Evolutionary conservation across 2,113 vertebrate species (phyloP).

Genomic region (Oxygymnocypris stewartii): DNA sequence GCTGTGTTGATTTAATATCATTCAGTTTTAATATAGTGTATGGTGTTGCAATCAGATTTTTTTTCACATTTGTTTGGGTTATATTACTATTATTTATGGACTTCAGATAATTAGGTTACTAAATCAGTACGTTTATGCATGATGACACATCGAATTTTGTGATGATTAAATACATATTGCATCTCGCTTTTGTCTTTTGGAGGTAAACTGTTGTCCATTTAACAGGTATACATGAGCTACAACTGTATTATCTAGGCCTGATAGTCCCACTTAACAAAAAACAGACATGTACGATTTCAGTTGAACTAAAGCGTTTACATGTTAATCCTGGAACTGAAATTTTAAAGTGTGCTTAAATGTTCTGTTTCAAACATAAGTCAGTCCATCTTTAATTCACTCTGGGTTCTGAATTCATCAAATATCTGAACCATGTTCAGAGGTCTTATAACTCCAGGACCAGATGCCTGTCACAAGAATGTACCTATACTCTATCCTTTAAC

Average conservation of each 20-base stretch:
- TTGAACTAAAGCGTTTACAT: neutral
- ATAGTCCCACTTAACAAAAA: neutral
- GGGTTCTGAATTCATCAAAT: neutral
- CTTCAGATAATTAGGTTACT: neutral
- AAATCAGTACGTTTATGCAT: neutral
- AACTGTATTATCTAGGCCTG: neutral
- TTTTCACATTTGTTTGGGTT: too few species aligned
- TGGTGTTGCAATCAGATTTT: neutral
- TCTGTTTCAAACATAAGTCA: neutral
- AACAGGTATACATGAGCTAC: neutral
- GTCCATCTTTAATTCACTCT: neutral
- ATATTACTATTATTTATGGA: neutral
- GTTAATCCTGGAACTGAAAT: neutral
- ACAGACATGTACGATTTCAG: neutral
- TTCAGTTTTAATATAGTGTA: neutral
- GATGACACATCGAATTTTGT: neutral
- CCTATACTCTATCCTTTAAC: neutral
- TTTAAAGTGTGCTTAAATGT: neutral
- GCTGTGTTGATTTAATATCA: neutral
- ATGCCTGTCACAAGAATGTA: neutral
- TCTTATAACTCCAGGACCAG: neutral
- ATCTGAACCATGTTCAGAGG: neutral
- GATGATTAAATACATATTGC: neutral
- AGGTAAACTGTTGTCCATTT: neutral
- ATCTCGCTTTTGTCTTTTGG: neutral